These are phyloP conservation scores for Agelastica alni DNA, from an alignment of 2,888 invertebrate species.

Conservation along the genomic window DNA sequence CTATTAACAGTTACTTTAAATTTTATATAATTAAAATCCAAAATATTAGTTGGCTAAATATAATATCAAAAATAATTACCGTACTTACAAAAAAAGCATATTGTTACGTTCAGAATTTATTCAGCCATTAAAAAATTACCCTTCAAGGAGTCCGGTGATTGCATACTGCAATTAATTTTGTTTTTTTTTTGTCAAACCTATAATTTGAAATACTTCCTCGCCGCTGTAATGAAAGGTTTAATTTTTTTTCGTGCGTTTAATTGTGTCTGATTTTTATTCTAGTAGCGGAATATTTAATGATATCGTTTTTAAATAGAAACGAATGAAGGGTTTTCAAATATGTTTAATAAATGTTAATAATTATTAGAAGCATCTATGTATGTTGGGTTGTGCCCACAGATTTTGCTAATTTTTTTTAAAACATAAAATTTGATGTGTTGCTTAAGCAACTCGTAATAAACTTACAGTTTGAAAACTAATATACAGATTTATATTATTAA, in stretches of 20 bases:
- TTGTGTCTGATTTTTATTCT: conserved; percentile 4
- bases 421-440: too few relatives aligned
- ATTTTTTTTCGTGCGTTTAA: conserved; percentile 22
- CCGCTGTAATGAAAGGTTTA: conserved; percentile 16
- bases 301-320: background rate
- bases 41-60: too few relatives aligned
- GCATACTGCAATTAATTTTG: conserved; percentile 3
- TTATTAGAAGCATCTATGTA: too few relatives aligned
- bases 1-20: too few relatives aligned
- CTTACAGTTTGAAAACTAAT: too few relatives aligned
- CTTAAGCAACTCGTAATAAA: too few relatives aligned
- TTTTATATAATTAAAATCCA: too few relatives aligned
- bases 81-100: too few relatives aligned
- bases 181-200: conserved; percentile 14
- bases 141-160: conserved; percentile 8
- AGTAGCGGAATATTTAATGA: conserved; percentile 4
- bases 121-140: conserved; percentile 18
- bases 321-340: conserved; percentile 11
- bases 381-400: too few relatives aligned
- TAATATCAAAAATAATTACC: too few relatives aligned
- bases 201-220: conserved; percentile 6
- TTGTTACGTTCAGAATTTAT: background rate
- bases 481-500: too few relatives aligned
- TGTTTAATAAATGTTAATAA: conserved; percentile 17
- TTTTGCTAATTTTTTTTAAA: too few relatives aligned